Base-by-base conservation (phyloP, 2,113 vertebrate species). In the Ia io region DNA sequence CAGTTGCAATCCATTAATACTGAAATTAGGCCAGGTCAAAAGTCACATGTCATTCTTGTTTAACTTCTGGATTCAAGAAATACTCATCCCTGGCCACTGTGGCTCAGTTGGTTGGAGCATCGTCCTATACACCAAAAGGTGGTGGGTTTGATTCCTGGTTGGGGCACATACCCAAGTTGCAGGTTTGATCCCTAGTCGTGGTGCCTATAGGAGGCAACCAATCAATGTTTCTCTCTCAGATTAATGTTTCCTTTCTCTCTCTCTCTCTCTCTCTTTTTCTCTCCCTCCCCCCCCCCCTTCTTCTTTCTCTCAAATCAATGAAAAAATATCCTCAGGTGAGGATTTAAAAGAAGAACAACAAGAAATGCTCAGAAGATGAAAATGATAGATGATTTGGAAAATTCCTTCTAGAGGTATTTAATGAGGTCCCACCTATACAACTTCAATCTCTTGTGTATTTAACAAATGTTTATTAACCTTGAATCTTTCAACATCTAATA, bases 31-130 rank as follows among this genome's bases (percentile, higher is more conserved):
- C 11, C 63, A 61, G 65, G 71, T 17, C 69, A 47, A 61, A 92
- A 76, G 63, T 77, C 44, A n/a, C 37, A 51, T 20, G 5, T 77
- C 42, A 18, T 35, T 65, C 59, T 61, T 90, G 51, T 61, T 90
- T 84, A 73, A 91, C 22, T 90, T 92, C 30, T 47, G 37, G 47
- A 83, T 65, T 78, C 42, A 86, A 74, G 67, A 91, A 92, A 91
- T 82, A 86, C 32, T 83, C 47, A 47, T 59, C 63, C 63, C 32
- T 67, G 63, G 63, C 63, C 63, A n/a, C 6, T n/a, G 63, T 18
- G 32, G 6, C 63, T n/a, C 63, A 17, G 63, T 17, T n/a, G 63
- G 63, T 17, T n/a, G 63, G 63, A 67, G 63, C 32, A 32, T 17
- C 63, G 3, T 67, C 32, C 63, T 67, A 8, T n/a, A 67, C 63